Evolutionary conservation across 2,888 invertebrate species (phyloP).

Genomic region (Sphaerophoria rueppellii): DNA sequence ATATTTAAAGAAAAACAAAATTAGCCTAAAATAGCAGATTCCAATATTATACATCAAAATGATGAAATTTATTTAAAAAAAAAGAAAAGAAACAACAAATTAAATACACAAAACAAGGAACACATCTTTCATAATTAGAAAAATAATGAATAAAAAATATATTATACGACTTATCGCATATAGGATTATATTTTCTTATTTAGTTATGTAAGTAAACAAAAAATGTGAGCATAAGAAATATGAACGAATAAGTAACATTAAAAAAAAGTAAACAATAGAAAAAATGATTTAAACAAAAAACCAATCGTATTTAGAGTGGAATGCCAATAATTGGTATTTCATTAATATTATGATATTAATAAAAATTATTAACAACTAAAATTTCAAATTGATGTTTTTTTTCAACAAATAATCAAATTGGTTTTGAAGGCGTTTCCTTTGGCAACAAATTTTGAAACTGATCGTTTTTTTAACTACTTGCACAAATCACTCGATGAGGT

Average conservation of each 20-base stretch:
- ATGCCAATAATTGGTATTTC: conserved; percentile 53
- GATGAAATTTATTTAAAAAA: conserved; percentile 37
- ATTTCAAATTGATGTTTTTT: conserved; percentile 37
- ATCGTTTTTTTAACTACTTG: no score
- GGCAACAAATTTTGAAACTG: no score
- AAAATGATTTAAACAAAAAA: conserved; percentile 44
- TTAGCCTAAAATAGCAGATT: conserved; percentile 60
- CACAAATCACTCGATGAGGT: no score
- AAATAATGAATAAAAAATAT: conserved; percentile 33
- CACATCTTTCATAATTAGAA: conserved; percentile 7
- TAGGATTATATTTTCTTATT: conserved; percentile 72
- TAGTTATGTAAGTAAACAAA: conserved; percentile 67
- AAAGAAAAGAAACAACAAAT: no score
- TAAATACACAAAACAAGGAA: conserved; percentile 60
- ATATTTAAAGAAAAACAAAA: no score
- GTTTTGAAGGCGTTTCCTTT: no score
- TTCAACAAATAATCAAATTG: not conserved
- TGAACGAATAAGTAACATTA: conserved; percentile 52
- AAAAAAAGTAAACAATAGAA: conserved; percentile 21
- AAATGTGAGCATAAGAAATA: conserved; percentile 59
- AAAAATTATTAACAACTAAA: conserved; percentile 45
- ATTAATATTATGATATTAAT: conserved; percentile 63
- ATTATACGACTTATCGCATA: conserved; percentile 71
- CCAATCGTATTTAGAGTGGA: conserved; percentile 66
- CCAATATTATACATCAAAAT: conserved; percentile 58